Percentiles rank a stretch among this genome's conserved stretches.
These are phyloP conservation scores for Elaphurus davidianus DNA, from an alignment of 2,113 vertebrate species.

Conservation along the genomic window DNA sequence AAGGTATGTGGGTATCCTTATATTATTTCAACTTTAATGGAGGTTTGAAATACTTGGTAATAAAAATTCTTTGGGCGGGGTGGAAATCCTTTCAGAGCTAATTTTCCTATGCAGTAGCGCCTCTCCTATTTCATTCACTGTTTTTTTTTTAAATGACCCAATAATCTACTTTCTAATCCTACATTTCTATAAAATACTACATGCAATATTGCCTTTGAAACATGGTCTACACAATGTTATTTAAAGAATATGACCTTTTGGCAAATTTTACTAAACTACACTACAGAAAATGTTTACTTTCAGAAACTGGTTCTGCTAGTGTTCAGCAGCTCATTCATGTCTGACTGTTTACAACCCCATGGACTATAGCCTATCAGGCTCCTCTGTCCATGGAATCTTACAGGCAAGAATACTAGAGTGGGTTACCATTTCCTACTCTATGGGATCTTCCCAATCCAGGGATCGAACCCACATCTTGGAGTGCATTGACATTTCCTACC, in stretches of 20 bases:
- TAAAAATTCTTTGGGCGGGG: not conserved
- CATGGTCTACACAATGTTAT: conserved; percentile 27
- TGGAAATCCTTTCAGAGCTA: not conserved
- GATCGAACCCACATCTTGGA: not conserved
- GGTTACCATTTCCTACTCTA: not conserved
- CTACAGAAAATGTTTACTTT: conserved; percentile 52
- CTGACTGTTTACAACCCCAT: not conserved
- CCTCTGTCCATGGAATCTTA: not conserved
- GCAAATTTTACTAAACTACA: conserved; percentile 32
- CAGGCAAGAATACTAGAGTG: not conserved
- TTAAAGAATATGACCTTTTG: conserved; percentile 57
- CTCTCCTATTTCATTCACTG: not conserved
- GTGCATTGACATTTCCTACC: not conserved
- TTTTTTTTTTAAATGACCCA: not conserved
- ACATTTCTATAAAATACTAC: conserved; percentile 63
- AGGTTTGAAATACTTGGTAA: not conserved
- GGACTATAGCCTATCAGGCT: not conserved
- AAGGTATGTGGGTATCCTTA: not conserved
- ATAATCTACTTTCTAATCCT: conserved; percentile 71
- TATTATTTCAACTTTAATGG: not conserved
- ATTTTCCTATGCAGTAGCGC: not conserved
- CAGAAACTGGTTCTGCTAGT: conserved; percentile 22
- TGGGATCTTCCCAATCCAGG: not conserved
- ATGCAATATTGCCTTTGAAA: conserved; percentile 59
- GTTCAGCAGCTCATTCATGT: not conserved